Percentiles rank a stretch among this genome's conserved stretches.
Evolutionary conservation across 1,140 invertebrate genomes (phyloP).

Genomic region (Scaptomyza pallida): DNA sequence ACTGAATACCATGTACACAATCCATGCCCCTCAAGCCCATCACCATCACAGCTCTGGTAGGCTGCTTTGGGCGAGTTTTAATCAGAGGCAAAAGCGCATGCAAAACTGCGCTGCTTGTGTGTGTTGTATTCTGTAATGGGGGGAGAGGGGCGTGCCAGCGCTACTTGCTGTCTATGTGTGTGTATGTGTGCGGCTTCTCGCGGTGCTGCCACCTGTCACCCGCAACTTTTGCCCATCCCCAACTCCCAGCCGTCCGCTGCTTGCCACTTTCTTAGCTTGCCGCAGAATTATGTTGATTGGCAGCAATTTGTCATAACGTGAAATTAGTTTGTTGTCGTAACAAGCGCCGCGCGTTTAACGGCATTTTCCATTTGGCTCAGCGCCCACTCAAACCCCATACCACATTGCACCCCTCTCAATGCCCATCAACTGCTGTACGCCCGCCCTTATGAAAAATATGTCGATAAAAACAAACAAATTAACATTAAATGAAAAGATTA

Average conservation of each 20-base stretch:
- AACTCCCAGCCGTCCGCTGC: slow-evolving; percentile 1
- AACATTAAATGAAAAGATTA: slow-evolving; percentile 82
- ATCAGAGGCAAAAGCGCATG: slow-evolving; percentile 25
- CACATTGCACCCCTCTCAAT: neutral
- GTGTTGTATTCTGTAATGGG: neutral
- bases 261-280: slow-evolving; percentile 50
- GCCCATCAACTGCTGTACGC: slow-evolving; percentile 9
- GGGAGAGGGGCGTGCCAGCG: slow-evolving; percentile 33
- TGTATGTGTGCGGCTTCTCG: slow-evolving; percentile 8
- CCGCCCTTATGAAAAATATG: slow-evolving; percentile 60
- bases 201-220: slow-evolving; percentile 3
- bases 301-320: slow-evolving; percentile 80
- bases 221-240: neutral
- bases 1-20: neutral
- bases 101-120: slow-evolving; percentile 24
- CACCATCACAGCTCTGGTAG: too few species aligned
- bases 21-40: neutral
- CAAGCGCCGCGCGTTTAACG: slow-evolving; percentile 72
- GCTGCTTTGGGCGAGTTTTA: slow-evolving; percentile 28
- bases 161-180: slow-evolving; percentile 6
- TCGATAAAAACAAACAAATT: slow-evolving; percentile 82
- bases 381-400: neutral
- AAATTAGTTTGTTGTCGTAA: slow-evolving; percentile 82
- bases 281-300: slow-evolving; percentile 79
- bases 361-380: slow-evolving; percentile 36